Percentiles rank a stretch among this genome's conserved stretches.
phyloP scores from a whole-genome alignment of 2,113 vertebrate species.

The Aphyosemion australe region DNA sequence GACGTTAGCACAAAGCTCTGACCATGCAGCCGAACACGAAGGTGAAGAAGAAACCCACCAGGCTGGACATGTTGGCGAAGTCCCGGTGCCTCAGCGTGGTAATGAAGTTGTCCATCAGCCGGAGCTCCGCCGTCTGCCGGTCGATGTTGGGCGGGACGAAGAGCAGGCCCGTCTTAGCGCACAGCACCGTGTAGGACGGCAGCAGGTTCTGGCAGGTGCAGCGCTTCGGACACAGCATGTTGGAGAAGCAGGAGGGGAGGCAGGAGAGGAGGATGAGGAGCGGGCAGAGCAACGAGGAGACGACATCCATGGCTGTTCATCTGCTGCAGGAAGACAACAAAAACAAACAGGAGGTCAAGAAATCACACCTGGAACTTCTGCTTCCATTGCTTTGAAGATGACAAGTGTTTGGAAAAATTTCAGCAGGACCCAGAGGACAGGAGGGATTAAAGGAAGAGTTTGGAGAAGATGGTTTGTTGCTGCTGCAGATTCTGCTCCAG shows the following conservation, averaged over 20 bases:
- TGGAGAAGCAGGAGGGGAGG: constrained; percentile 55
- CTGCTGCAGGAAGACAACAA: constrained; percentile 26
- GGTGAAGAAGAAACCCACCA: constrained; percentile 52
- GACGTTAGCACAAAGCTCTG: background rate
- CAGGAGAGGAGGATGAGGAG: constrained; percentile 42
- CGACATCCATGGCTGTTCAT: constrained; percentile 40
- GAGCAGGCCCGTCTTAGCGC: constrained; percentile 85
- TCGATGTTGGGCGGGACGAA: constrained; percentile 85
- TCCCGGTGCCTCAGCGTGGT: constrained; percentile 82
- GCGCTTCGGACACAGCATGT: constrained; percentile 84
- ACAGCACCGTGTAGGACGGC: constrained; percentile 85
- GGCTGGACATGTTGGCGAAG: constrained; percentile 87
- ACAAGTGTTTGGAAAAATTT: background rate
- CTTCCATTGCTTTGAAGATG: background rate
- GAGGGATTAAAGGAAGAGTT: background rate
- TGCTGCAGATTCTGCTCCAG: background rate
- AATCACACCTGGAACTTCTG: background rate
- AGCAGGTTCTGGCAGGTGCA: constrained; percentile 86
- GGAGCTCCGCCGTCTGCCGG: constrained; percentile 83
- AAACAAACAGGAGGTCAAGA: background rate
- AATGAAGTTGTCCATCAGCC: constrained; percentile 88
- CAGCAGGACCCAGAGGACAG: background rate
- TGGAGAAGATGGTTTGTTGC: background rate
- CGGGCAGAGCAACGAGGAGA: constrained; percentile 27
- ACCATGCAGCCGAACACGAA: background rate